Percentiles rank a stretch among this genome's conserved stretches.
phyloP scores from a whole-genome alignment of 2,888 invertebrate species.

The Cheilosia vernalis region DNA sequence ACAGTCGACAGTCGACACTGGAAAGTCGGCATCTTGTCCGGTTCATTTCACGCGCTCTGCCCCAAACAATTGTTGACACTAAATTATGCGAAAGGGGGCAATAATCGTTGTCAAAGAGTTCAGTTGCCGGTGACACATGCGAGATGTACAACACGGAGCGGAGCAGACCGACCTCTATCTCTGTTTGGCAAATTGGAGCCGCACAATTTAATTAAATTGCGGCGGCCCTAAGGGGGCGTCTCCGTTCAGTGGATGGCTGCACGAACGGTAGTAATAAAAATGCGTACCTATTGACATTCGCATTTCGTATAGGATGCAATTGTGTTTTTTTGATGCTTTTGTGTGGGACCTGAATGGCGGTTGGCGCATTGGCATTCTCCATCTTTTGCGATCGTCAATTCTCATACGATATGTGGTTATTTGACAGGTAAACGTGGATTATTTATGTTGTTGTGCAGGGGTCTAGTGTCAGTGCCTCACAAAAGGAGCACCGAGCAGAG shows the following conservation, averaged over 20 bases:
- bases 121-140: conserved; percentile 44
- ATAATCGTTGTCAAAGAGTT: conserved; percentile 64
- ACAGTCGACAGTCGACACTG: not conserved
- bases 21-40: conserved; percentile 6
- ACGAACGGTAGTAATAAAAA: conserved; percentile 69
- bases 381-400: conserved; percentile 61
- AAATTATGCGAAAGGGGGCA: conserved; percentile 72
- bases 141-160: not conserved
- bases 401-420: conserved; percentile 61
- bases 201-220: conserved; percentile 68
- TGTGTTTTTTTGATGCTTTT: conserved; percentile 22
- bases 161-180: conserved; percentile 5
- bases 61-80: conserved; percentile 74
- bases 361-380: conserved; percentile 31
- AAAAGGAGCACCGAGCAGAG: conserved; percentile 2
- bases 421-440: conserved; percentile 73
- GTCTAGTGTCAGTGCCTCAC: conserved; percentile 64
- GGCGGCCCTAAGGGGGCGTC: conserved; percentile 23
- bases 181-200: conserved; percentile 59
- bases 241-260: conserved; percentile 6
- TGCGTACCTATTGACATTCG: conserved; percentile 71
- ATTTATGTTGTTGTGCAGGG: conserved; percentile 67
- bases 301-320: conserved; percentile 58
- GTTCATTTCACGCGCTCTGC: conserved; percentile 56
- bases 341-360: conserved; percentile 40